phyloP scores from a whole-genome alignment of 2,797 vertebrate genomes.

The Varecia variegata region DNA sequence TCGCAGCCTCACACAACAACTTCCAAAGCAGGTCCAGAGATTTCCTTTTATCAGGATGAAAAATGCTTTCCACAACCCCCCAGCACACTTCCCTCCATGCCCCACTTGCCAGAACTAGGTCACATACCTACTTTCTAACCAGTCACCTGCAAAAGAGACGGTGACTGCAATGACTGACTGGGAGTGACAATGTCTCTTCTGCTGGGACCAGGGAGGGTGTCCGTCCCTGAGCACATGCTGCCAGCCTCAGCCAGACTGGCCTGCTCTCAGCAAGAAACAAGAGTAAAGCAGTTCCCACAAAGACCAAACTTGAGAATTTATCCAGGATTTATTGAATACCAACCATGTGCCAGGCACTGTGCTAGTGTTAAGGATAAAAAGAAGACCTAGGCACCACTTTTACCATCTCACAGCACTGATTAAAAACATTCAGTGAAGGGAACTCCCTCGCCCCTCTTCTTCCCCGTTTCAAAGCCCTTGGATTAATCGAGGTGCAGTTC shows the following conservation, averaged over 20 bases:
- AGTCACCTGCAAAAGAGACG: neutral
- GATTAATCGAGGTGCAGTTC: neutral
- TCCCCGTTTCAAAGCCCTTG: neutral
- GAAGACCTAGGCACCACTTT: neutral
- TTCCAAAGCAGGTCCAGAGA: neutral
- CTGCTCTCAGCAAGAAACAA: neutral
- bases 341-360: neutral
- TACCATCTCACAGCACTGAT: neutral
- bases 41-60: conserved; percentile 1
- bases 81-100: neutral
- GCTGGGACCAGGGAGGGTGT: neutral
- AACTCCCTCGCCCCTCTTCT: neutral
- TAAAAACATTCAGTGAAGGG: neutral
- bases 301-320: neutral
- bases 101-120: neutral
- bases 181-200: neutral
- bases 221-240: neutral
- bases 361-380: neutral
- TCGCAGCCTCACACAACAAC: neutral
- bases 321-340: neutral
- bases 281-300: neutral
- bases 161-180: neutral
- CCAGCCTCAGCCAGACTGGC: neutral
- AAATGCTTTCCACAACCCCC: neutral
- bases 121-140: neutral